phyloP scores from a whole-genome alignment of 2,797 vertebrate species.

The Argyrosomus regius region DNA sequence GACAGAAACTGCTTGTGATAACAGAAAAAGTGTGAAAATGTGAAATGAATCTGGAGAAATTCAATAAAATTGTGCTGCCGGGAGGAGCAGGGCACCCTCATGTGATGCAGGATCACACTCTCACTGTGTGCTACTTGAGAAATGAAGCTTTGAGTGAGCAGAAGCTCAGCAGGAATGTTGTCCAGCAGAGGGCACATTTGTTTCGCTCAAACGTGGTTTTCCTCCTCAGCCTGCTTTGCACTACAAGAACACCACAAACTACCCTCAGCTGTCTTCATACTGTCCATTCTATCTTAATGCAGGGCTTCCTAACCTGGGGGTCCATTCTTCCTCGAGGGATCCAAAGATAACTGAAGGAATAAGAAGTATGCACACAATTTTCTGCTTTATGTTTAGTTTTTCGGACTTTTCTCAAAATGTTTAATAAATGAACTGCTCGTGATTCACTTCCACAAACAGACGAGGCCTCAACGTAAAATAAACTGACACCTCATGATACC shows the following conservation, averaged over 20 bases:
- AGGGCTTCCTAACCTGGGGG: background rate
- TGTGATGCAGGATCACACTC: background rate
- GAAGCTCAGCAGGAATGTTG: background rate
- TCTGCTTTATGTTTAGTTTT: background rate
- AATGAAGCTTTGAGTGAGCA: background rate
- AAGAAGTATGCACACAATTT: background rate
- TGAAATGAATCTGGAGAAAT: no score
- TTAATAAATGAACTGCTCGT: background rate
- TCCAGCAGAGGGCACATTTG: slow-evolving; percentile 81
- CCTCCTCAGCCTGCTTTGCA: slow-evolving; percentile 5
- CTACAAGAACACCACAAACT: no score
- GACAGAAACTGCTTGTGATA: no score
- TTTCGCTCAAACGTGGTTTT: slow-evolving; percentile 41
- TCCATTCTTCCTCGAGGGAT: background rate
- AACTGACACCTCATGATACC: background rate
- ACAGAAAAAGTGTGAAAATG: no score
- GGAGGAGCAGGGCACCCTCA: background rate
- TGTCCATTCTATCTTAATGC: background rate
- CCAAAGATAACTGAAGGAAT: background rate
- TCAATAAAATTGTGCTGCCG: background rate
- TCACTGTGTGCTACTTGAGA: background rate
- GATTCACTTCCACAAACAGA: background rate
- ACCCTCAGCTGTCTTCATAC: background rate
- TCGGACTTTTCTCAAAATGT: background rate
- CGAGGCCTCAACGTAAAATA: no score